Evolutionary conservation across 2,113 vertebrate species (phyloP).

Genomic region (Clarias batrachus): DNA sequence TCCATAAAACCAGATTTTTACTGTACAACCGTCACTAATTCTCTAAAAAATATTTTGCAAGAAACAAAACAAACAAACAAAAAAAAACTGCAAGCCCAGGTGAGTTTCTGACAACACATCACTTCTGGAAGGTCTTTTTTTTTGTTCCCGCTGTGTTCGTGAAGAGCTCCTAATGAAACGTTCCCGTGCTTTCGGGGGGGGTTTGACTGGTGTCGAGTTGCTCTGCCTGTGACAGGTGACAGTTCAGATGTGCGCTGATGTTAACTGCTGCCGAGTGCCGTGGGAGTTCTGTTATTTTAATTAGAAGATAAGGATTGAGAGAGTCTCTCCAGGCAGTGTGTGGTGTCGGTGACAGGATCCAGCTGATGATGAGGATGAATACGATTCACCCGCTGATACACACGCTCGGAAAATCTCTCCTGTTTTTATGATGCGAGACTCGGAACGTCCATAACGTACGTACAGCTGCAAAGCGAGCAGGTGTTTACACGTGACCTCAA

Average conservation of each 20-base stretch:
- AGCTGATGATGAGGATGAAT: slow-evolving; percentile 70
- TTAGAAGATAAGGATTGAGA: slow-evolving; percentile 80
- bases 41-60: not conserved
- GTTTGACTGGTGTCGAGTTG: slow-evolving; percentile 33
- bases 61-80: not conserved
- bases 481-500: slow-evolving; percentile 2
- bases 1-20: not conserved
- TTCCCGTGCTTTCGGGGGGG: slow-evolving; percentile 43
- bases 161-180: slow-evolving; percentile 58
- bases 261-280: slow-evolving; percentile 69
- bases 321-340: slow-evolving; percentile 76
- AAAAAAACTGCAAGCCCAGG: not conserved
- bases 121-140: not conserved
- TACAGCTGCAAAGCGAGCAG: not conserved
- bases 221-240: slow-evolving; percentile 62
- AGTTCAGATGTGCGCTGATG: slow-evolving; percentile 75
- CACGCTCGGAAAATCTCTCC: not conserved
- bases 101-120: slow-evolving; percentile 18
- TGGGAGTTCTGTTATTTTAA: slow-evolving; percentile 79
- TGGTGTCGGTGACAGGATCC: slow-evolving; percentile 76
- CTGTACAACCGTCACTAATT: not conserved
- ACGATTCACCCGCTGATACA: slow-evolving; percentile 67
- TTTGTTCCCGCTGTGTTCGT: slow-evolving; percentile 6
- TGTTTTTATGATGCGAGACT: not conserved
- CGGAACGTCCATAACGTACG: not conserved